Percentiles rank a stretch among this genome's conserved stretches.
phyloP scores from a whole-genome alignment of 2,797 vertebrate species.

The Acanthurus lineatus region DNA sequence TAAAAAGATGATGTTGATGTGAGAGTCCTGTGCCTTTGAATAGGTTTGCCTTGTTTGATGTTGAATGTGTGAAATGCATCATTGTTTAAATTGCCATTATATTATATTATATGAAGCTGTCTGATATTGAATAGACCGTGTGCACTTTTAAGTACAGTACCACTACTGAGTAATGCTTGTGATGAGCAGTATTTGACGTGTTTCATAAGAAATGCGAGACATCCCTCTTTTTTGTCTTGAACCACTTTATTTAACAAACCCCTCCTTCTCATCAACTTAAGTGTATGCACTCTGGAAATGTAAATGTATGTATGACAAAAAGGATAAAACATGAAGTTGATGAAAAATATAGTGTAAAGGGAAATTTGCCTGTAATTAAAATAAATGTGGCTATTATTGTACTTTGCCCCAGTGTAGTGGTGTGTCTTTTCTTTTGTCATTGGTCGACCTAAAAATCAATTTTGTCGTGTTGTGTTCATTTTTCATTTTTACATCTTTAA shows the following conservation, averaged over 20 bases:
- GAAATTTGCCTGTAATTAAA: constrained; percentile 92
- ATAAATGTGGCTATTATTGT: constrained; percentile 93
- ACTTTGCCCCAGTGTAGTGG: constrained; percentile 66
- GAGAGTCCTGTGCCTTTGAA: constrained; percentile 94
- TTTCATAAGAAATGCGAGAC: constrained; percentile 85
- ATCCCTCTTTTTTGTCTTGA: constrained; percentile 72
- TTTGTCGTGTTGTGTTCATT: constrained; percentile 28
- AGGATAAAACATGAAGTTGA: constrained; percentile 73
- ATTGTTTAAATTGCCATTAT: constrained; percentile 88
- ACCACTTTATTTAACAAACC: constrained; percentile 75
- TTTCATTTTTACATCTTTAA: constrained; percentile 2
- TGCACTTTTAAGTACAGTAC: constrained; percentile 90
- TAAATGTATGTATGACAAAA: constrained; percentile 82
- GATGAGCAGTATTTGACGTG: constrained; percentile 87
- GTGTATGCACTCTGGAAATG: constrained; percentile 87
- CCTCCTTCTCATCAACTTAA: constrained; percentile 57
- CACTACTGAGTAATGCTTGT: constrained; percentile 93
- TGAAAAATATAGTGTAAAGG: constrained; percentile 84
- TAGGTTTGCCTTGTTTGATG: constrained; percentile 94
- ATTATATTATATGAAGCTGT: constrained; percentile 87
- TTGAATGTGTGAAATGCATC: constrained; percentile 94
- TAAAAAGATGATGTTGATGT: constrained; percentile 87
- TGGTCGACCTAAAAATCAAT: constrained; percentile 13
- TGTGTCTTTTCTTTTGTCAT: constrained; percentile 68
- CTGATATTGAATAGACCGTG: constrained; percentile 89